Conservation (phyloP, 2,888 invertebrate species). For the Drosophila paracracens region DNA sequence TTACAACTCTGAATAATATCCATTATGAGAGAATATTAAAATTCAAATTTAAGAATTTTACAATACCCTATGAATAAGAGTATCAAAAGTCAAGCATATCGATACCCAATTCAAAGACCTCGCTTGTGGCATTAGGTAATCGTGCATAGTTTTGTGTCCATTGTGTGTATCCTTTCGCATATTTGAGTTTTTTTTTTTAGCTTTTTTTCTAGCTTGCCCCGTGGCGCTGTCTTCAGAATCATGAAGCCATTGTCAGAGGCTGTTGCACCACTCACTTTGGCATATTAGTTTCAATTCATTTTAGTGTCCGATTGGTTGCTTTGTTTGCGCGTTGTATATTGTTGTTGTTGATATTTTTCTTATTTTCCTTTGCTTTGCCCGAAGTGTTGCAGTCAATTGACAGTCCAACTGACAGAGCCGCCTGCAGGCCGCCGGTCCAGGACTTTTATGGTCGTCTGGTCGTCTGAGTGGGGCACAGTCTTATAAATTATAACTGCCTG, state of each 20-base stretch:
- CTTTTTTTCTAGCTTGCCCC: slow-evolving; percentile 34
- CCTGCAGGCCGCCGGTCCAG: slow-evolving; percentile 74
- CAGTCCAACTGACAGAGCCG: slow-evolving; percentile 79
- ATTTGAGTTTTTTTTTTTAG: slow-evolving; percentile 36
- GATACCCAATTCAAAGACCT: slow-evolving; percentile 23
- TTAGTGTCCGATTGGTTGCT: slow-evolving; percentile 74
- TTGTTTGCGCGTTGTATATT: slow-evolving; percentile 65
- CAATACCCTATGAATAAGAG: not conserved
- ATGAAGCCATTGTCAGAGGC: slow-evolving; percentile 70
- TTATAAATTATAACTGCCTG: slow-evolving; percentile 75
- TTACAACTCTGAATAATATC: too few relatives aligned
- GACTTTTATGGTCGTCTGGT: slow-evolving; percentile 74
- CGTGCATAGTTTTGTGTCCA: slow-evolving; percentile 50
- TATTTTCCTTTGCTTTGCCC: slow-evolving; percentile 34
- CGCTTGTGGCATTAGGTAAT: slow-evolving; percentile 66
- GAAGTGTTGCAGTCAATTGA: slow-evolving; percentile 80
- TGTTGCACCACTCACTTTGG: slow-evolving; percentile 75
- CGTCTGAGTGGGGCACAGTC: slow-evolving; percentile 52
- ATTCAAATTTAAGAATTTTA: not conserved
- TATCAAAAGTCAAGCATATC: slow-evolving; percentile 5
- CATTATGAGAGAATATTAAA: not conserved
- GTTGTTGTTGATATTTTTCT: slow-evolving; percentile 12
- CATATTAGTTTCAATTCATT: slow-evolving; percentile 82
- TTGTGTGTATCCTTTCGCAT: slow-evolving; percentile 70
- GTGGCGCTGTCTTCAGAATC: slow-evolving; percentile 70